Percentiles rank a stretch among this genome's conserved stretches.
phyloP scores from a whole-genome alignment of 2,113 vertebrate genomes.

The Mustela nigripes region DNA sequence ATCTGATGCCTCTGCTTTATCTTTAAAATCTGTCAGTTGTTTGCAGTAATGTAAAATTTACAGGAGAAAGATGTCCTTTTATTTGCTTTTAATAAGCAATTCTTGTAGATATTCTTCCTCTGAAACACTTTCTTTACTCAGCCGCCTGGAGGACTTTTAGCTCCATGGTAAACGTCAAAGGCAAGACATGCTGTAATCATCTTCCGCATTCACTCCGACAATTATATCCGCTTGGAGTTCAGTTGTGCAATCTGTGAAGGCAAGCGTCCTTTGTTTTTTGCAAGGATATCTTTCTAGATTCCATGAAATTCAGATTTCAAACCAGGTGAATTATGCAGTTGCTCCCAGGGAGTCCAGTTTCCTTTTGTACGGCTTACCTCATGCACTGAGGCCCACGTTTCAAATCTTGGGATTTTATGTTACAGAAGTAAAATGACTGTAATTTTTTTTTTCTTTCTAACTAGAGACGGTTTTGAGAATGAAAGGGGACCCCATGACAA shows the following conservation, averaged over 20 bases:
- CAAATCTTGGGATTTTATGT: neutral
- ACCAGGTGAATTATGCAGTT: neutral
- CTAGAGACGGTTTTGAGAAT: neutral
- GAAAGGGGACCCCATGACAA: neutral
- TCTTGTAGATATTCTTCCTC: neutral
- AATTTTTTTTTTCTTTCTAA: conserved; percentile 5
- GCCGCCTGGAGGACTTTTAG: neutral
- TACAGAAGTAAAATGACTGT: neutral
- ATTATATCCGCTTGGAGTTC: neutral
- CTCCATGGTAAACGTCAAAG: neutral
- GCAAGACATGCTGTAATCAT: neutral
- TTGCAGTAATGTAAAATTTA: conserved; percentile 39
- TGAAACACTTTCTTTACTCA: neutral
- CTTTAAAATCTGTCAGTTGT: conserved; percentile 44
- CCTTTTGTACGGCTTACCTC: neutral
- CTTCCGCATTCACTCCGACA: neutral
- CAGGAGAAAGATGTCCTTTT: neutral
- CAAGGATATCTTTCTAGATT: conserved; percentile 1
- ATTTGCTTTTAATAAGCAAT: neutral
- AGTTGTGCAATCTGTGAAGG: neutral
- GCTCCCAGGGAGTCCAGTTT: neutral
- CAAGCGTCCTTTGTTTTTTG: conserved; percentile 17
- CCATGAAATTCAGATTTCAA: conserved; percentile 55
- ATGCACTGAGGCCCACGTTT: neutral
- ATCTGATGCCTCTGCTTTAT: neutral